Conservation (phyloP, 2,113 vertebrate species). For the Bothrops jararaca region DNA sequence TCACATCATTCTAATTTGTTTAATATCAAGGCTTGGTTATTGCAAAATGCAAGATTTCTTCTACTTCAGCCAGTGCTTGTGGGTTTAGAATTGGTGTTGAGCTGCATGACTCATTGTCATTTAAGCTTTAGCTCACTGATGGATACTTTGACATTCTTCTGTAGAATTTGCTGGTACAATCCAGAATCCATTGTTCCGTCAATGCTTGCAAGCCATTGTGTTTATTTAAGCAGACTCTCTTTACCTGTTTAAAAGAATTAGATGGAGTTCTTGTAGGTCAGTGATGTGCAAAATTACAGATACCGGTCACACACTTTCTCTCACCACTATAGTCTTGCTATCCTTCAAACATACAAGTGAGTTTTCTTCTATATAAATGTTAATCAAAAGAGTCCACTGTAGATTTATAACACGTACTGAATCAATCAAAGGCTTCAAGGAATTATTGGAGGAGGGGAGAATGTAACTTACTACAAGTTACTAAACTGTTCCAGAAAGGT, state of each 20-base stretch:
- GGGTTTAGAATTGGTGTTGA: background rate
- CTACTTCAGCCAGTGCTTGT: background rate
- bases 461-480: background rate
- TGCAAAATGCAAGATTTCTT: background rate
- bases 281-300: background rate
- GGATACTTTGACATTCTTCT: background rate
- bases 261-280: background rate
- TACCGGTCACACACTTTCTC: background rate
- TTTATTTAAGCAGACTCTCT: background rate
- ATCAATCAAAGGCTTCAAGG: background rate
- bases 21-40: background rate
- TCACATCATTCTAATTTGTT: background rate
- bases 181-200: background rate
- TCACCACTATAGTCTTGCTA: background rate
- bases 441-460: background rate
- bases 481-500: background rate
- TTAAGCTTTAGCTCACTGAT: background rate
- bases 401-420: background rate
- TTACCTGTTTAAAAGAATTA: background rate
- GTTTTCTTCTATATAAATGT: background rate
- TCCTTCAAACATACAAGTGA: background rate
- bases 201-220: background rate
- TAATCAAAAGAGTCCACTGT: background rate
- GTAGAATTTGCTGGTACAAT: background rate
- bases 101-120: background rate